A percentile compares a stretch with the other conserved stretches of the same genome.
Evolutionary conservation across 2,113 vertebrate species (phyloP).

Genomic region (Gallinago media): DNA sequence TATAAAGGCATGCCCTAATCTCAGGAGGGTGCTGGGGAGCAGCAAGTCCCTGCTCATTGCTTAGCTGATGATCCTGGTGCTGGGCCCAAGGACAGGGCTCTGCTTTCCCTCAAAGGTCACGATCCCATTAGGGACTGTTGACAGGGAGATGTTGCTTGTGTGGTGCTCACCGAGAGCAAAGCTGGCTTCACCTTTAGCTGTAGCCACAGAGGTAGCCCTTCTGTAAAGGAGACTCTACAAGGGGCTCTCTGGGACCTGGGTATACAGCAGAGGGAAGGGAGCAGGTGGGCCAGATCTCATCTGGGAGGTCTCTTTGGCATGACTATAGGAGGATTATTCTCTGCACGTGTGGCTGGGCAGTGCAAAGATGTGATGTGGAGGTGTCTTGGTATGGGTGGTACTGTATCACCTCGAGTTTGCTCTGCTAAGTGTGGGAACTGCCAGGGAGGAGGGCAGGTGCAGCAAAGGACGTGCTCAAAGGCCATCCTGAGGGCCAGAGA

Average conservation of each 20-base stretch:
- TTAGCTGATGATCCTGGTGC: neutral
- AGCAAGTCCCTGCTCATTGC: neutral
- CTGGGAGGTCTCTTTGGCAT: neutral
- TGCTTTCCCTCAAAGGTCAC: neutral
- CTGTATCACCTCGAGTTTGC: neutral
- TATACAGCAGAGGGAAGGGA: neutral
- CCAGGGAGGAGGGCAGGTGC: neutral
- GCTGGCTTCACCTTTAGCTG: neutral
- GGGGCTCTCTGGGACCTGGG: neutral
- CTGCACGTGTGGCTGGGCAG: fast-evolving
- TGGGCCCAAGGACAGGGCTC: neutral
- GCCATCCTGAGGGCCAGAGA: neutral
- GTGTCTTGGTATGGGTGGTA: fast-evolving
- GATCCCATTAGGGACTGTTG: neutral
- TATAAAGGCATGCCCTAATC: neutral
- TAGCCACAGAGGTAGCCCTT: neutral
- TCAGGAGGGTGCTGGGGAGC: neutral
- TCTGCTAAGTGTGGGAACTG: neutral
- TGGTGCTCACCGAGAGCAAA: neutral
- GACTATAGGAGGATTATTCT: neutral
- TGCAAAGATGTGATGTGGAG: neutral
- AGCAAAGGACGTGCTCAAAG: neutral
- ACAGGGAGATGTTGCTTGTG: fast-evolving
- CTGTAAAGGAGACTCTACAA: neutral
- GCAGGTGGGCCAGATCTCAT: neutral